Evolutionary conservation across 2,888 invertebrate species (phyloP), one percentile per base, ranked within the genome.

Genomic region (Apodemia duryi): DNA sequence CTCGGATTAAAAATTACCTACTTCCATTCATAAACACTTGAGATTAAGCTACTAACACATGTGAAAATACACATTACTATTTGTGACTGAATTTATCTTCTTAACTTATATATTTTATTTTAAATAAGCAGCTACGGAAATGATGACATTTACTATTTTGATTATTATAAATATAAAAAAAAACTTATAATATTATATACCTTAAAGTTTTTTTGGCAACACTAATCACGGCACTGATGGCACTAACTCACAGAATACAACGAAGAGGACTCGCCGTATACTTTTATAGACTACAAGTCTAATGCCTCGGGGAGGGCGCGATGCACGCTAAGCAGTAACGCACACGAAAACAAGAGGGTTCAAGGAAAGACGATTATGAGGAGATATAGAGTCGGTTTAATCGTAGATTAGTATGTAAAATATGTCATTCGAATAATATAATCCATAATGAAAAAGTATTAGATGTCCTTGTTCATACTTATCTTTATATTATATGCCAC

Each of bases 201-300:
- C 88, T 88, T 85, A 77, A 76, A 68, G 70, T 66, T 70, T 77
- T 80, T 70, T 76, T 77, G 80, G 76, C 75, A 75, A 85, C 89
- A 88, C 88, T 54, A 5, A 86, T 90, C 88, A 89, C 90, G 78
- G 77, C 88, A 88, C 90, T 83, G 80, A 86, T 82, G 84, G 83
- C 84, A 88, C 89, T 82, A 78, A 85, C 46, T 78, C 83, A 89
- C 85, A 85, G 86, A 85, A 29, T 54, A 54, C 88, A 85, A 81
- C 85, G 83, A 79, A 75, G 77, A 74, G 74, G 73, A 77, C 77
- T 73, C 79, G 77, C 72, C 76, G 75, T 83, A 85, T 88, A 83
- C 88, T 91, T 90, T 82, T 91, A 91, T 91, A 91, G 85, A 88
- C 80, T 85, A 86, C 83, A 85, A 73, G 73, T 74, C 75, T 74